Conservation (phyloP, 1,140 invertebrate species). For the Gryon sp. region DNA sequence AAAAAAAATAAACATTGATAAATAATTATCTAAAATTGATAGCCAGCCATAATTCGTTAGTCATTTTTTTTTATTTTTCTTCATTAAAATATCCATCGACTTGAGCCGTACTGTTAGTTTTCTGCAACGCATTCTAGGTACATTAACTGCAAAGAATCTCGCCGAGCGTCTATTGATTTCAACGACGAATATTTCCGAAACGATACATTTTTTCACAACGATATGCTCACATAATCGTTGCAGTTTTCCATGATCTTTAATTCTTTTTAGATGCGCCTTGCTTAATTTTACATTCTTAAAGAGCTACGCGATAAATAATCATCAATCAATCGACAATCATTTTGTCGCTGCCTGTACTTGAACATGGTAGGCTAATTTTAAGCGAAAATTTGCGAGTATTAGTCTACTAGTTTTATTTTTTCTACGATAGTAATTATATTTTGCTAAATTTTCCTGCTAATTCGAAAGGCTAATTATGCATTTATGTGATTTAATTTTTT, state of each 20-base stretch:
- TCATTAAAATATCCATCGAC: conserved; percentile 34
- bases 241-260: conserved; percentile 65
- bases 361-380: conserved; percentile 58
- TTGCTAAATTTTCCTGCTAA: conserved; percentile 38
- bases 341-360: conserved; percentile 62
- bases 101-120: conserved; percentile 59
- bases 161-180: conserved; percentile 17
- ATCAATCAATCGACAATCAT: conserved; percentile 25
- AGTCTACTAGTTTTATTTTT: conserved; percentile 53
- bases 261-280: conserved; percentile 65
- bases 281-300: conserved; percentile 62
- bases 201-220: conserved; percentile 7
- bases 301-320: conserved; percentile 25
- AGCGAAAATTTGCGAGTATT: conserved; percentile 57
- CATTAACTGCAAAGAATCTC: conserved; percentile 60
- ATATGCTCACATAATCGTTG: conserved; percentile 68
- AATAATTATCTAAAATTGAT: not conserved
- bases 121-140: conserved; percentile 66
- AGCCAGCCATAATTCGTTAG: too few relatives aligned
- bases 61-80: conserved; percentile 32
- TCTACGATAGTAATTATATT: conserved; percentile 2
- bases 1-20: too few relatives aligned
- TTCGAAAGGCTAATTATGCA: conserved; percentile 36
- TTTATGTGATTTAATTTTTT: conserved; percentile 28
- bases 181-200: conserved; percentile 65